Conservation (phyloP, 2,797 vertebrate species). For the Enteromius paludinosus region DNA sequence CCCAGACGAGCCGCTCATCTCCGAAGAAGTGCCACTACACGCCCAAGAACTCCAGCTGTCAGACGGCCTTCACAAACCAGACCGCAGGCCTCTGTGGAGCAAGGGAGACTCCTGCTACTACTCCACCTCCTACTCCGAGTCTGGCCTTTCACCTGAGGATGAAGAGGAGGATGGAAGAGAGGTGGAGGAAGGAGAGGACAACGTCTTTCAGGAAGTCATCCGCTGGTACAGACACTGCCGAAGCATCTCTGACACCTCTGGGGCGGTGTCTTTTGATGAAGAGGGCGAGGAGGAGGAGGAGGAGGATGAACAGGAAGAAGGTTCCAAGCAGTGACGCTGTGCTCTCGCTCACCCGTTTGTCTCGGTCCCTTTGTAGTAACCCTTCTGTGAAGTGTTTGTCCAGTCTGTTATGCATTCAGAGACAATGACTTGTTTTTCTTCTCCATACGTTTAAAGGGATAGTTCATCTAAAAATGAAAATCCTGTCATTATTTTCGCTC, state of each 20-base stretch:
- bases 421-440: constrained; percentile 25
- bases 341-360: constrained; percentile 44
- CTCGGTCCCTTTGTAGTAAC: constrained; percentile 44
- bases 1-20: constrained; percentile 29
- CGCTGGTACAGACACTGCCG: constrained; percentile 80
- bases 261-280: constrained; percentile 90
- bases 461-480: background rate
- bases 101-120: constrained; percentile 91
- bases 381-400: constrained; percentile 49
- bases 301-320: constrained; percentile 73
- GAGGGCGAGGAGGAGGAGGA: constrained; percentile 87
- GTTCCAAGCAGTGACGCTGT: constrained; percentile 69
- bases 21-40: constrained; percentile 68
- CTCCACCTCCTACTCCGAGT: constrained; percentile 89
- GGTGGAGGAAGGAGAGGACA: constrained; percentile 79
- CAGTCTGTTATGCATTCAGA: constrained; percentile 44
- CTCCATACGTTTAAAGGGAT: constrained; percentile 21
- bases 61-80: constrained; percentile 71
- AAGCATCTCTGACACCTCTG: constrained; percentile 91
- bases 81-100: constrained; percentile 81
- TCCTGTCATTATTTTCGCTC: background rate
- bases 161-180: constrained; percentile 79
- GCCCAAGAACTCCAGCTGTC: constrained; percentile 75
- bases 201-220: constrained; percentile 76
- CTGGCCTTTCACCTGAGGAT: constrained; percentile 83